Evolutionary conservation across 2,797 vertebrate genomes (phyloP), one percentile per base, ranked within the genome.

Genomic region (Melanogrammus aeglefinus): DNA sequence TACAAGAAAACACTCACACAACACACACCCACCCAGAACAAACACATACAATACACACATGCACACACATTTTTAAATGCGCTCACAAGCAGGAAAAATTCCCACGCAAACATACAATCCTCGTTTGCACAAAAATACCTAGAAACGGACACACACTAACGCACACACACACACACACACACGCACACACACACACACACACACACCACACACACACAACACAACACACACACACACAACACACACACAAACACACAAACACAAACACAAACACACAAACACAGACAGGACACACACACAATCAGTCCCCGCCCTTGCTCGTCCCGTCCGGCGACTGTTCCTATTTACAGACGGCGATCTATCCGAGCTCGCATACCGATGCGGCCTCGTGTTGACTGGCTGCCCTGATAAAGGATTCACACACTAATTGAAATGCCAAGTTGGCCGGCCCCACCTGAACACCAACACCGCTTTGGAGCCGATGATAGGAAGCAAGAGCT

Each of bases 281-380:
- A 39, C 7, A 39, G 38, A 81, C 76, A 87, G 80, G 88, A 79
- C 70, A 72, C 36, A 24, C 79, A 39, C 18, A 33, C 27, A 69
- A 3, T 1, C 38, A 9, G 71, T 73, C 80, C 85, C 79, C 18
- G 71, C 78, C 83, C 73, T 76, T 77, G 75, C 78, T 39, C 74
- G 44, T 38, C 72, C 75, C 72, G 41, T 84, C 90, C 88, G 80
- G 79, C 85, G 83, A 83, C 77, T 35, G 84, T 80, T 84, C 73
- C 76, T 81, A 79, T 84, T 84, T 82, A 29, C 77, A 76, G 77
- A 57, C 77, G 0, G 24, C 83, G 81, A 78, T 76, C 38, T 2
- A 81, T 72, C 73, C 73, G 41, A 77, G 83, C 83, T 88, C 83
- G 88, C 89, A 88, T 91, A 84, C 86, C 83, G 87, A 92, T 89